phyloP scores from a whole-genome alignment of 35 echinoderm and acorn worm genomes.

The Ptychodera flava region DNA sequence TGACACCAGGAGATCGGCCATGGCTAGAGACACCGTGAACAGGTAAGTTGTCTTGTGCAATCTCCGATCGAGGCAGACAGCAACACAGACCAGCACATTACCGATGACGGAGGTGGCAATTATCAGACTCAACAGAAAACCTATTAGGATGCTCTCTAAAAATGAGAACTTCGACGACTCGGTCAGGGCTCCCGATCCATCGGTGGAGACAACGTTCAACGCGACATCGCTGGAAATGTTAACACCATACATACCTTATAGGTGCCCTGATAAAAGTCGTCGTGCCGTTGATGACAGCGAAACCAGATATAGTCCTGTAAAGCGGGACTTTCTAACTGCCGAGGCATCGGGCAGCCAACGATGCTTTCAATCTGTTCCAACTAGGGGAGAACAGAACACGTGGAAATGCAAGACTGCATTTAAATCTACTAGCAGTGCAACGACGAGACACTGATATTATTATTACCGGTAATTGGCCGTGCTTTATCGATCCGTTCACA shows the following conservation, averaged over 20 bases:
- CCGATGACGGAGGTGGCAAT: constrained; percentile 79
- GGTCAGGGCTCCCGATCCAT: neutral
- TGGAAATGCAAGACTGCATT: no score
- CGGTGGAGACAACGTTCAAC: neutral
- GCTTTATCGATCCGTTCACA: neutral
- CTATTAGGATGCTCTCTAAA: constrained; percentile 52
- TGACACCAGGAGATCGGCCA: constrained; percentile 89
- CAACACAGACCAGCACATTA: constrained; percentile 89
- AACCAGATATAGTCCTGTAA: no score
- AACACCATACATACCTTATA: neutral
- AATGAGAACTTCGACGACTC: neutral
- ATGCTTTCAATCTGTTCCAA: no score
- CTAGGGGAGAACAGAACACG: no score
- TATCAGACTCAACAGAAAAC: constrained; percentile 38
- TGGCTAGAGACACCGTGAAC: constrained; percentile 94
- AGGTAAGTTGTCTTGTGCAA: constrained; percentile 81
- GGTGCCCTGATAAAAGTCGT: no score
- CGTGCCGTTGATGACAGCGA: no score
- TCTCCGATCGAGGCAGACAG: constrained; percentile 82
- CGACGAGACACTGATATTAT: no score
- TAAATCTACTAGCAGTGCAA: no score
- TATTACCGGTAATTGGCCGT: neutral
- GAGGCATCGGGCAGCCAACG: no score
- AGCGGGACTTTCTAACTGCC: no score
- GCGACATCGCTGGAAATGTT: neutral